Conservation (phyloP, 2,888 invertebrate genomes). For the Dioctria linearis region DNA sequence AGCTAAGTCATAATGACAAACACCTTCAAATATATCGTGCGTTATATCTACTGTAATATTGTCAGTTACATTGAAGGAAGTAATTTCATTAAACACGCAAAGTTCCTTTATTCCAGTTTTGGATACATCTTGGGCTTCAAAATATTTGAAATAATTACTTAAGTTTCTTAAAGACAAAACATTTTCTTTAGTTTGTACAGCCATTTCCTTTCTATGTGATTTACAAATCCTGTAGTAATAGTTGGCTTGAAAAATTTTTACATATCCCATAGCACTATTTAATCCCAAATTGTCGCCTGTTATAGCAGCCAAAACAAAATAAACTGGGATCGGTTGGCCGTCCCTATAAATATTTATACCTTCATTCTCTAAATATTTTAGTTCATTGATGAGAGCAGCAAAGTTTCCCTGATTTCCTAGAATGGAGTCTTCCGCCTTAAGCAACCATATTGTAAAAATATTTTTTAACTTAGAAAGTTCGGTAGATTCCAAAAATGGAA, state of each 20-base stretch:
- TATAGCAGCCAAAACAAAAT: background rate
- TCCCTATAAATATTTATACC: background rate
- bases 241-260: slow-evolving; percentile 42
- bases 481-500: background rate
- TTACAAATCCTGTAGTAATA: slow-evolving; percentile 4
- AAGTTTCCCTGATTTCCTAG: background rate
- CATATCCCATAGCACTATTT: slow-evolving; percentile 7
- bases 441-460: background rate
- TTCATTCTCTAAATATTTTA: slow-evolving; percentile 2
- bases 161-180: background rate
- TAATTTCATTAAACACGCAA: slow-evolving; percentile 1
- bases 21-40: slow-evolving; percentile 58
- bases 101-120: slow-evolving; percentile 5
- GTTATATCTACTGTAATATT: slow-evolving; percentile 56
- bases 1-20: slow-evolving; percentile 53
- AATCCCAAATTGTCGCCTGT: slow-evolving; percentile 11
- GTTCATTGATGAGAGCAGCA: background rate
- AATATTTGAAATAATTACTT: background rate
- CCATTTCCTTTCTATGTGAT: slow-evolving; percentile 5
- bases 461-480: background rate
- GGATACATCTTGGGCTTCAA: background rate
- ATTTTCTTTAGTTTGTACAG: background rate
- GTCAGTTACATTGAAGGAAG: slow-evolving; percentile 17
- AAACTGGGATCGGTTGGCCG: background rate
- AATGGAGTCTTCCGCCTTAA: background rate